phyloP scores from a whole-genome alignment of 1,140 invertebrate species.

The Calliphora vicina region DNA sequence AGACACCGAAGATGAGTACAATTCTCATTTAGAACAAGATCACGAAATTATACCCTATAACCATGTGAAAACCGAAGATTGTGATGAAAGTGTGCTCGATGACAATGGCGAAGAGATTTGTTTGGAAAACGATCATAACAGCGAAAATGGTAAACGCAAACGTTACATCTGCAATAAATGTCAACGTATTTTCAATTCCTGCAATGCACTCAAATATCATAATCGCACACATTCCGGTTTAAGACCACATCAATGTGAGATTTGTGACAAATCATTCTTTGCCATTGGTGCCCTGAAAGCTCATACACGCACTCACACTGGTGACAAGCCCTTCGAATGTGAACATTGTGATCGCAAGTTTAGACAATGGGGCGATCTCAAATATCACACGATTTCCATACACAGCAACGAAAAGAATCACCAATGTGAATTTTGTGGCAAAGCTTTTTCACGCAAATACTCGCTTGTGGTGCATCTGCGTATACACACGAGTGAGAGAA shows the following conservation, averaged over 20 bases:
- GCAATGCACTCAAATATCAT: conserved; percentile 86
- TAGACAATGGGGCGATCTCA: conserved; percentile 88
- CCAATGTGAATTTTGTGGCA: conserved; percentile 91
- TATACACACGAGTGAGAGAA: conserved; percentile 89
- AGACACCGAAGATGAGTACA: not conserved
- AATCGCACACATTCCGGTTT: conserved; percentile 80
- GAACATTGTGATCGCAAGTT: conserved; percentile 77
- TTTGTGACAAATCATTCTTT: conserved; percentile 78
- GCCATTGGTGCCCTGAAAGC: conserved; percentile 80
- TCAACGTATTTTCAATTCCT: conserved; percentile 77
- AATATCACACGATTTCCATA: conserved; percentile 86
- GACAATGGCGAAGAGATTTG: not conserved
- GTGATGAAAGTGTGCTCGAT: not conserved
- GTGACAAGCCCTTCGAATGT: conserved; percentile 83
- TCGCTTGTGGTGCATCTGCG: conserved; percentile 89
- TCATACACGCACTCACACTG: conserved; percentile 76
- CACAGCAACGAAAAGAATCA: conserved; percentile 82
- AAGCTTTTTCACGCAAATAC: conserved; percentile 92
- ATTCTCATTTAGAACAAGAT: not conserved
- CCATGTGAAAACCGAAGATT: not conserved
- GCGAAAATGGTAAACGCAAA: conserved; percentile 45
- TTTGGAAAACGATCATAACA: not conserved
- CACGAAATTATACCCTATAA: not conserved
- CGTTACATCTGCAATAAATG: conserved; percentile 69
- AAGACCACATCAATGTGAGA: conserved; percentile 77